Conservation (phyloP, 2,797 vertebrate genomes). For the Falco cherrug region DNA sequence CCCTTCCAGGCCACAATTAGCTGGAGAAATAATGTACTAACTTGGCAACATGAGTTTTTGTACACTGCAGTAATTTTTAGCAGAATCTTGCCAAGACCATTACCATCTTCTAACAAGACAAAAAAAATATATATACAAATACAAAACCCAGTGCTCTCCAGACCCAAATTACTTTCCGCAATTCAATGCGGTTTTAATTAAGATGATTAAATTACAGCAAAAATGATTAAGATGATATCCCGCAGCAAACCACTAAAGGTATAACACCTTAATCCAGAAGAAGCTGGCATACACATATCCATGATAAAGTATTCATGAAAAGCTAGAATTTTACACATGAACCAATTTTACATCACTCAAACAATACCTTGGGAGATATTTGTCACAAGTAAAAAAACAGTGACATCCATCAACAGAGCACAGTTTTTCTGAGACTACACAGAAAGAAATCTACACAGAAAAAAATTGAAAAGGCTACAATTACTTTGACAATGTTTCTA, state of each 20-base stretch:
- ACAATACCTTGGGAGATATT: slow-evolving; percentile 62
- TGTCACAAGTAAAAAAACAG: slow-evolving; percentile 48
- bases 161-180: slow-evolving; percentile 52
- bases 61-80: slow-evolving; percentile 43
- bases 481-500: slow-evolving; percentile 74
- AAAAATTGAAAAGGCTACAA: slow-evolving; percentile 66
- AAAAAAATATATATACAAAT: not conserved
- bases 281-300: not conserved
- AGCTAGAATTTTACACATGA: slow-evolving; percentile 48
- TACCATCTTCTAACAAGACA: slow-evolving; percentile 14
- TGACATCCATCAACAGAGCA: slow-evolving; percentile 70
- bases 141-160: slow-evolving; percentile 41
- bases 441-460: slow-evolving; percentile 47
- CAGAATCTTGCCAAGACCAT: slow-evolving; percentile 42
- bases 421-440: slow-evolving; percentile 43
- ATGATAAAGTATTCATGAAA: slow-evolving; percentile 34
- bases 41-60: slow-evolving; percentile 57
- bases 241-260: slow-evolving; percentile 48
- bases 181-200: slow-evolving; percentile 61
- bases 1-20: slow-evolving; percentile 66
- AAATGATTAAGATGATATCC: slow-evolving; percentile 64
- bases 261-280: slow-evolving; percentile 48
- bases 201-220: slow-evolving; percentile 58
- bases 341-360: slow-evolving; percentile 63
- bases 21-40: slow-evolving; percentile 44